Evolutionary conservation across 2,888 invertebrate species (phyloP), one percentile per base, ranked within the genome.

Genomic region (Plagodis dolabraria): DNA sequence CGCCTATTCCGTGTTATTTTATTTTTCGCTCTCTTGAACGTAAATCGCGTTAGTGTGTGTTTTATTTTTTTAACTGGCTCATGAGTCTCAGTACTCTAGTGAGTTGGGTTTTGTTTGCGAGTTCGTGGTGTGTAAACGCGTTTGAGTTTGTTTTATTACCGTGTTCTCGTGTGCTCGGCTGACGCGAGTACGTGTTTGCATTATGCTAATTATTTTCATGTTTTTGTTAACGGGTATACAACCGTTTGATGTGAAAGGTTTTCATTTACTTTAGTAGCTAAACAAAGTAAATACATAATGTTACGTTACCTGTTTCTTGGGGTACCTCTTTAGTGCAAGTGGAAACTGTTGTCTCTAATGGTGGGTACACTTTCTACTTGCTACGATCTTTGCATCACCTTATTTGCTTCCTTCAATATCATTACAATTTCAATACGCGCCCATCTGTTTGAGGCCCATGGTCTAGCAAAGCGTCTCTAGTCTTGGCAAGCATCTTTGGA

Each of bases 1-100:
- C 87, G 89, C 89, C 86, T 86, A 88, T 83, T 77, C 80, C 82
- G 85, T 80, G 86, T 88, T 91, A 91, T 91, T 91, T 91, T 89
- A 90, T 92, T 91, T 89, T 86, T 80, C 86, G 86, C 86, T 85
- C 89, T 87, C 88, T 91, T 91, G 83, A 87, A 83, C 88, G 64
- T 69, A 70, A 72, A 72, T 71, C 65, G 66, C 64, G 70, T 71
- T 67, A 68, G 62, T 66, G 65, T 65, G 47, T 67, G 47, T 62
- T 63, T 67, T 58, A 65, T 66, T 71, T 67, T 58, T 61, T 53
- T 53, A 65, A 64, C 57, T 60, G 64, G 33, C 44, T 59, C 60
- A 57, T 53, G 59, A 57, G 60, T 59, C 57, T 53, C 38, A 34
- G 40, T 12, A 44, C 40, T 50, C 45, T 46, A 10, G 35, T 42